These are phyloP conservation scores for Brachionus paranguensis DNA, from an alignment of 1,140 invertebrate genomes.

Conservation along the genomic window DNA sequence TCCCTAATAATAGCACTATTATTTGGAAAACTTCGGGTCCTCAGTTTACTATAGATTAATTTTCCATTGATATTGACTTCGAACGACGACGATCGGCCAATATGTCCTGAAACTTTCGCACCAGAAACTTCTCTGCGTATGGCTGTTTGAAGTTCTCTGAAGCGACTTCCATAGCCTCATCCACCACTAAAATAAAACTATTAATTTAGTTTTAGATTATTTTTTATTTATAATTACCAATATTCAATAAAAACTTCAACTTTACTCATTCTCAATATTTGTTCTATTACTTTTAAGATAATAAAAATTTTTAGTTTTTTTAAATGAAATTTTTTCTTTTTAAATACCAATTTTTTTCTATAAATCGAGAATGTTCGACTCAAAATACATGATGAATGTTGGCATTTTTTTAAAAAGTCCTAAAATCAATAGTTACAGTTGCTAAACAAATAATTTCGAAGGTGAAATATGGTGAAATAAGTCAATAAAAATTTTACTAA, in stretches of 20 bases:
- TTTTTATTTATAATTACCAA: background rate
- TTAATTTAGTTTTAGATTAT: background rate
- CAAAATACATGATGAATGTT: background rate
- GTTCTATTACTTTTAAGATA: too few relatives aligned
- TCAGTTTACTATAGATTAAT: background rate
- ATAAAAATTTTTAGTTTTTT: background rate
- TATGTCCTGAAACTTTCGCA: background rate
- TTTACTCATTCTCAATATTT: background rate
- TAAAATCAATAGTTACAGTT: background rate
- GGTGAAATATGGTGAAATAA: background rate
- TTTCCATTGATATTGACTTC: constrained; percentile 1
- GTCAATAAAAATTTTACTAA: too few relatives aligned
- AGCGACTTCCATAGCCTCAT: constrained; percentile 19
- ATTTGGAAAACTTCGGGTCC: background rate
- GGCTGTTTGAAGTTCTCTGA: background rate
- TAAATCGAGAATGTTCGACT: too few relatives aligned
- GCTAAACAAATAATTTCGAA: background rate
- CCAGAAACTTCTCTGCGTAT: background rate
- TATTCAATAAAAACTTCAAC: constrained; percentile 11
- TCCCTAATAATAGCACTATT: background rate
- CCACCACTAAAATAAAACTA: background rate
- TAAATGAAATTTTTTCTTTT: too few relatives aligned
- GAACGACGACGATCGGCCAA: constrained; percentile 31
- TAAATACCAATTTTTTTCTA: too few relatives aligned
- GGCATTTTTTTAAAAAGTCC: background rate